Conservation (phyloP, 2,888 invertebrate genomes). For the Folsomia candida region DNA sequence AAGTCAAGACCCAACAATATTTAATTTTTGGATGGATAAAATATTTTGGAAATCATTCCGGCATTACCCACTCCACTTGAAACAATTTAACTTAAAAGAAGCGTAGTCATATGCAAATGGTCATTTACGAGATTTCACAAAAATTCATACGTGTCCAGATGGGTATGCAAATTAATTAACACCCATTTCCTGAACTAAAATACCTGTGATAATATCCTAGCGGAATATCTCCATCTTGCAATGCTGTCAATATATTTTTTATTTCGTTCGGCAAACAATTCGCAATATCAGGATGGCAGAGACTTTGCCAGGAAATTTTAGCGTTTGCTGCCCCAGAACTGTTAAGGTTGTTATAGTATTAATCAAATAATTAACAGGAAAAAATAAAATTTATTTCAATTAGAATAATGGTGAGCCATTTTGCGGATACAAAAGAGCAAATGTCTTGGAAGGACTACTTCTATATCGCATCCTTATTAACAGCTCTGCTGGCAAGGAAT, state of each 20-base stretch:
- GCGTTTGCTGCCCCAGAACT: neutral
- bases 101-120: neutral
- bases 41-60: neutral
- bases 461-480: neutral
- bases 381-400: too few relatives aligned
- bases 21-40: neutral
- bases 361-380: too few relatives aligned
- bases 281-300: neutral
- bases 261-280: neutral
- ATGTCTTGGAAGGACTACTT: neutral
- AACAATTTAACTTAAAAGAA: too few relatives aligned
- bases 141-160: neutral
- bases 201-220: too few relatives aligned
- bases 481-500: neutral
- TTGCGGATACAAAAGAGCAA: neutral
- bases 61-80: too few relatives aligned
- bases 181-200: neutral
- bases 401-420: neutral
- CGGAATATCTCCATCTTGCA: too few relatives aligned
- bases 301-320: neutral
- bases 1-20: neutral
- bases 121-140: neutral
- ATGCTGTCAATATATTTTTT: too few relatives aligned
- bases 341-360: neutral
- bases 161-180: neutral